phyloP scores from a whole-genome alignment of 1,140 invertebrate genomes.

The Saxidomus purpurata region DNA sequence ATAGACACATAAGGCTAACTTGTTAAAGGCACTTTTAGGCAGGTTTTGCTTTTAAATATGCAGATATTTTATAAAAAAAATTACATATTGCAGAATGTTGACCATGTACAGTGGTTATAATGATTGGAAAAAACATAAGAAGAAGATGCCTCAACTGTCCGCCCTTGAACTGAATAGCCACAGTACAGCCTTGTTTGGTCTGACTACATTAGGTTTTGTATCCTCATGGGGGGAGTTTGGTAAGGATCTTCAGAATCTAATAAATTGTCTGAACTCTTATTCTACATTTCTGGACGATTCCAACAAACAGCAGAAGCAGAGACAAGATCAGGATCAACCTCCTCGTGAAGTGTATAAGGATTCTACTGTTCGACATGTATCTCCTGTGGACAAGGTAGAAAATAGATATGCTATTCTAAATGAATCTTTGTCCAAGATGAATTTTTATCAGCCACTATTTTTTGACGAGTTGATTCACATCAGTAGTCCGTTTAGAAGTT shows the following conservation, averaged over 20 bases:
- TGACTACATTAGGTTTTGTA: not conserved
- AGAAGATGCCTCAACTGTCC: not conserved
- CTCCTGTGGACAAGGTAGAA: not conserved
- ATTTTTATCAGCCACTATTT: not conserved
- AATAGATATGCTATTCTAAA: not conserved
- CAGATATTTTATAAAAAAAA: no score
- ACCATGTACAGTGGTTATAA: conserved; percentile 5
- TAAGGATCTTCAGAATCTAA: not conserved
- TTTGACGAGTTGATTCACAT: conserved; percentile 24
- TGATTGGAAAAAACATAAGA: conserved; percentile 29
- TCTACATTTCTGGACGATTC: not conserved
- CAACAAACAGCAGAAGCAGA: not conserved
- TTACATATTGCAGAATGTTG: no score
- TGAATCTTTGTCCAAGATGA: not conserved
- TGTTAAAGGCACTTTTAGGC: conserved; percentile 14
- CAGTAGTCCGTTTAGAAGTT: not conserved
- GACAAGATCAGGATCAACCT: not conserved
- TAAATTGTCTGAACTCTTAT: not conserved
- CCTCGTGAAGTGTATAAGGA: not conserved
- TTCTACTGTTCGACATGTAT: not conserved
- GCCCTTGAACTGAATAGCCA: not conserved
- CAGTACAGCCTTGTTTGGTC: not conserved
- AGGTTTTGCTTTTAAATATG: conserved; percentile 5
- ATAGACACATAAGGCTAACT: not conserved
- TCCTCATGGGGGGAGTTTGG: not conserved